Conservation (phyloP, 35 echinoderm and acorn worm species). For the Stichopus chloronotus region DNA sequence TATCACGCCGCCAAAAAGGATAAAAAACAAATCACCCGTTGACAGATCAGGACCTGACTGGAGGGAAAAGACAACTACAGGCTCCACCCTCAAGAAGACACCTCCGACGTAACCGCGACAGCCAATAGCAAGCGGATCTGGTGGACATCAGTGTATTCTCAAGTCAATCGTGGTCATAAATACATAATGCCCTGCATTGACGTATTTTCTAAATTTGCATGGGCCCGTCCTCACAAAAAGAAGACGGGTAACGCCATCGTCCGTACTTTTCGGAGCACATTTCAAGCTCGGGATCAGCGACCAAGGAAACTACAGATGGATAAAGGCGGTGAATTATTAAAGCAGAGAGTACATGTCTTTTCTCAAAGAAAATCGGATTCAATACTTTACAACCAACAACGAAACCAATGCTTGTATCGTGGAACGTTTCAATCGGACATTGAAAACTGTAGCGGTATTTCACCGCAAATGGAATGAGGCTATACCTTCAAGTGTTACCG, state of each 20-base stretch:
- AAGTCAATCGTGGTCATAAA: slow-evolving; percentile 53
- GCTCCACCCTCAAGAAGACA: slow-evolving; percentile 18
- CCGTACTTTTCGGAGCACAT: slow-evolving; percentile 44
- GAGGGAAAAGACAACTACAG: background rate
- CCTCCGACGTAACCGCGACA: slow-evolving; percentile 62
- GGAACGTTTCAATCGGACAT: slow-evolving; percentile 69
- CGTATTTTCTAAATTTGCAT: slow-evolving; percentile 68
- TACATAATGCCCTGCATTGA: slow-evolving; percentile 75
- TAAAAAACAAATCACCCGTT: background rate
- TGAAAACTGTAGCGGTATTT: slow-evolving; percentile 68
- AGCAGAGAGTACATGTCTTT: slow-evolving; percentile 57
- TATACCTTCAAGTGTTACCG: background rate
- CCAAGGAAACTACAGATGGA: slow-evolving; percentile 63
- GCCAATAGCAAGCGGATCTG: slow-evolving; percentile 74
- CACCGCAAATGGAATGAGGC: slow-evolving; percentile 16
- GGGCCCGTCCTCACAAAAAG: slow-evolving; percentile 59
- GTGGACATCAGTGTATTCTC: slow-evolving; percentile 50
- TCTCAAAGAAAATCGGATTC: slow-evolving; percentile 45
- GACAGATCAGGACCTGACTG: slow-evolving; percentile 15
- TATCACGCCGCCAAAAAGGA: too few relatives aligned
- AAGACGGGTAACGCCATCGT: slow-evolving; percentile 46
- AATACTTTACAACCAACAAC: slow-evolving; percentile 75
- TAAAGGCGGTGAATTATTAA: slow-evolving; percentile 61
- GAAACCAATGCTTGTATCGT: slow-evolving; percentile 75
- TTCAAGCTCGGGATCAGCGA: slow-evolving; percentile 27